Base-by-base conservation (phyloP, 2,113 vertebrate species). In the Alosa alosa region DNA sequence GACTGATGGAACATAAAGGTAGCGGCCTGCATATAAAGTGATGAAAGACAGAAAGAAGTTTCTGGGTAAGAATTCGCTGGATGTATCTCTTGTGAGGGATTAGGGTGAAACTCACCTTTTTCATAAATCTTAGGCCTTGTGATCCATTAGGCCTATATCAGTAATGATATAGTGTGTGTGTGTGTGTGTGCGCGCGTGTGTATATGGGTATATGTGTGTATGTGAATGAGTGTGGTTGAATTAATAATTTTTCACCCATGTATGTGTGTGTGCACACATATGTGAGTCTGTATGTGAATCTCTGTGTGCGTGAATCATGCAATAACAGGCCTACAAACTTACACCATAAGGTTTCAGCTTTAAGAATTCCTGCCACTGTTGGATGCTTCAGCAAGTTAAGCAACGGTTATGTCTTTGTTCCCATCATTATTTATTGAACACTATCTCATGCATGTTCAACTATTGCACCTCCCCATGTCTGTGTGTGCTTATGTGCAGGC, bases 1-100 rank as follows among this genome's bases (percentile, higher is more conserved):
- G 84, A 78, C 84, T 13, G 46, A 72, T 75, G n/a, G 84, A 49
- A 78, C 13, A 78, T 18, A 75, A 84, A 78, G 72, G 31, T 41
- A 78, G 72, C 72, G 11, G 72, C 31, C 72, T 39, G 72, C 72
- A 41, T 36, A 78, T 41, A 36, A 78, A 78, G 72, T 78, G 72
- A 78, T 78, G 36, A 18, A 78, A 36, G 72, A 72, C 64, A 72
- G 41, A 44, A 44, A 4, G 41, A 72, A 78, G 72, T 78, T 78
- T 78, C 36, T 39, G 72, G 36, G 72, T 10, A 15, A 15, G 72
- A 78, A 78, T 39, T 41, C 15, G 72, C 36, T 78, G 72, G 72
- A 36, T 78, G 72, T 78, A 41, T 36, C 72, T 78, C 31, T 78
- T 78, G 13, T 78, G 31, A 78, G 31, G 13, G 36, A 78, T 39